phyloP scores from a whole-genome alignment of 2,888 invertebrate genomes.

The Caradrina clavipalpis region DNA sequence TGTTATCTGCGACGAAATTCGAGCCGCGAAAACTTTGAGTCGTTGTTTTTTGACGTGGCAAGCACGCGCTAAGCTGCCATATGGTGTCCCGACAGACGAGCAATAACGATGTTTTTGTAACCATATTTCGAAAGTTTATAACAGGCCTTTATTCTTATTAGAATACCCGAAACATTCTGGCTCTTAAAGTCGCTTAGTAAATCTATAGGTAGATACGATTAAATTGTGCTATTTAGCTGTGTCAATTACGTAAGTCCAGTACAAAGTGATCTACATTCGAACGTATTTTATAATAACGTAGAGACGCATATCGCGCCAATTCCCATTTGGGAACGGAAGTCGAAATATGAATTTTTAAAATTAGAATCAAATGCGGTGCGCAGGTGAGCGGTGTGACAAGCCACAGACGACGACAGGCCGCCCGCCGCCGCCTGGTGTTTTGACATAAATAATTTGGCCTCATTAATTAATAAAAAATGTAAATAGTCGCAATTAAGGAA shows the following conservation, averaged over 20 bases:
- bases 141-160: slow-evolving; percentile 61
- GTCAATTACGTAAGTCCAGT: slow-evolving; percentile 50
- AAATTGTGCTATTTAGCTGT: slow-evolving; percentile 29
- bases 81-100: slow-evolving; percentile 80
- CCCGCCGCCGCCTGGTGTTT: slow-evolving; percentile 62
- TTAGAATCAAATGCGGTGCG: slow-evolving; percentile 83
- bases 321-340: slow-evolving; percentile 89
- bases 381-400: slow-evolving; percentile 87
- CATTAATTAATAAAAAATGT: slow-evolving; percentile 77
- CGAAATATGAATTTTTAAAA: slow-evolving; percentile 89
- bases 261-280: slow-evolving; percentile 57
- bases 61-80: slow-evolving; percentile 88
- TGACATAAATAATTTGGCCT: slow-evolving; percentile 76
- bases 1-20: slow-evolving; percentile 81
- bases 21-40: slow-evolving; percentile 82
- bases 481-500: slow-evolving; percentile 62
- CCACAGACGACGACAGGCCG: slow-evolving; percentile 69
- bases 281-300: slow-evolving; percentile 64
- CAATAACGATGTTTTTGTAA: slow-evolving; percentile 53
- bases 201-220: not conserved
- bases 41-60: slow-evolving; percentile 73
- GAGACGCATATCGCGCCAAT: slow-evolving; percentile 83
- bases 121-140: slow-evolving; percentile 59
- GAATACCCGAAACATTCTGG: slow-evolving; percentile 24
- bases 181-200: not conserved